A percentile compares a stretch with the other conserved stretches of the same genome.
Evolutionary conservation across 2,888 invertebrate species (phyloP).

Genomic region (Rhodophaea formosa): DNA sequence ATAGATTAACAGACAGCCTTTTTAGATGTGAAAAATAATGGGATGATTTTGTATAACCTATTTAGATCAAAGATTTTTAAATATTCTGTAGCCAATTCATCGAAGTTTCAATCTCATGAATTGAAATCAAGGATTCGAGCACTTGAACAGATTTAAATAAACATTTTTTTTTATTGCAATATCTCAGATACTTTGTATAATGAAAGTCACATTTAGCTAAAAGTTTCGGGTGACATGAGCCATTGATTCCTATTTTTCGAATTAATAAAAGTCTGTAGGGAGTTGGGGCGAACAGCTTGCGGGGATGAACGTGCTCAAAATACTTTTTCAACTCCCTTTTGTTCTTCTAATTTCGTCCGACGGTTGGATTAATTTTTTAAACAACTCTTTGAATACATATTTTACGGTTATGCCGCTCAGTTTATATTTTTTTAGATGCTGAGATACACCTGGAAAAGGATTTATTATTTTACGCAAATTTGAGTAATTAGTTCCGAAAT

Average conservation of each 20-base stretch:
- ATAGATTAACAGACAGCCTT: too few species aligned
- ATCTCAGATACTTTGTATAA: background rate
- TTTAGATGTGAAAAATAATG: too few species aligned
- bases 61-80: too few species aligned
- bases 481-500: background rate
- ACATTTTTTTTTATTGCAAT: too few species aligned
- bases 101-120: too few species aligned
- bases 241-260: constrained; percentile 50
- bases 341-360: constrained; percentile 58
- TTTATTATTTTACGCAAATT: background rate
- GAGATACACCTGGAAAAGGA: background rate
- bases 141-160: too few species aligned
- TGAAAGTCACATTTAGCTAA: background rate
- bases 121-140: too few species aligned
- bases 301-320: constrained; percentile 68
- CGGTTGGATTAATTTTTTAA: constrained; percentile 37
- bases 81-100: too few species aligned
- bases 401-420: constrained; percentile 2
- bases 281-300: constrained; percentile 36
- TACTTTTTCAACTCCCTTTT: constrained; percentile 56
- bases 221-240: background rate
- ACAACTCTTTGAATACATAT: constrained; percentile 18
- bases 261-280: constrained; percentile 66
- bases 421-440: background rate
- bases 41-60: too few species aligned